Conservation (phyloP, 2,888 invertebrate genomes). For the Heliconius sara region DNA sequence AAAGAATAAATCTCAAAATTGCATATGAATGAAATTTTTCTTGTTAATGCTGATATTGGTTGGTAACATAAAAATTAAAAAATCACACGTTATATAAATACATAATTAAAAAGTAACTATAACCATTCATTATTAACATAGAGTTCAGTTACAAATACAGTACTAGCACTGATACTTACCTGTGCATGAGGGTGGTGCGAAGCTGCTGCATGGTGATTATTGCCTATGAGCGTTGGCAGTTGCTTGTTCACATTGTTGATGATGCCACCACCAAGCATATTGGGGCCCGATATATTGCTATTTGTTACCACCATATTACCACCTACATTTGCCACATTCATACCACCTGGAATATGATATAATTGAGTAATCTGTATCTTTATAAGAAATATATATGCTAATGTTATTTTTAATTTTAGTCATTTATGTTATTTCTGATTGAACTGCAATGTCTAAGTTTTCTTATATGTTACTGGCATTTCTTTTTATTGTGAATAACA, state of each 20-base stretch:
- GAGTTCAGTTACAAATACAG: neutral
- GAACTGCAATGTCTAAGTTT: neutral
- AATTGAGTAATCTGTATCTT: neutral
- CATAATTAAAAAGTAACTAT: too few species aligned
- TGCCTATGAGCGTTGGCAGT: slow-evolving; percentile 86
- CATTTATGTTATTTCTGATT: neutral
- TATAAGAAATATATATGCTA: neutral
- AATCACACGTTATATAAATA: too few species aligned
- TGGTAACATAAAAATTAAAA: too few species aligned
- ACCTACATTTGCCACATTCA: slow-evolving; percentile 86
- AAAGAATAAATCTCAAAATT: neutral
- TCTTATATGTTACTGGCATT: neutral
- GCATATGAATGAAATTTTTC: neutral
- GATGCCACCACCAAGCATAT: slow-evolving; percentile 90
- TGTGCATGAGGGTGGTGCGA: slow-evolving; percentile 80
- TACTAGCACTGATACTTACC: slow-evolving; percentile 57
- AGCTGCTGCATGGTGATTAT: slow-evolving; percentile 76
- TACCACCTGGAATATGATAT: slow-evolving; percentile 73
- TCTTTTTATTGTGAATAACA: neutral
- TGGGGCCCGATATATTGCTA: slow-evolving; percentile 87
- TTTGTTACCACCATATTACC: slow-evolving; percentile 92
- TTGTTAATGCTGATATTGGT: neutral
- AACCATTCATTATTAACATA: too few species aligned
- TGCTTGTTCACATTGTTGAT: slow-evolving; percentile 91
- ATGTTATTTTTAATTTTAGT: neutral